Base-by-base conservation (phyloP, 2,888 invertebrate species). In the Merodon equestris region DNA sequence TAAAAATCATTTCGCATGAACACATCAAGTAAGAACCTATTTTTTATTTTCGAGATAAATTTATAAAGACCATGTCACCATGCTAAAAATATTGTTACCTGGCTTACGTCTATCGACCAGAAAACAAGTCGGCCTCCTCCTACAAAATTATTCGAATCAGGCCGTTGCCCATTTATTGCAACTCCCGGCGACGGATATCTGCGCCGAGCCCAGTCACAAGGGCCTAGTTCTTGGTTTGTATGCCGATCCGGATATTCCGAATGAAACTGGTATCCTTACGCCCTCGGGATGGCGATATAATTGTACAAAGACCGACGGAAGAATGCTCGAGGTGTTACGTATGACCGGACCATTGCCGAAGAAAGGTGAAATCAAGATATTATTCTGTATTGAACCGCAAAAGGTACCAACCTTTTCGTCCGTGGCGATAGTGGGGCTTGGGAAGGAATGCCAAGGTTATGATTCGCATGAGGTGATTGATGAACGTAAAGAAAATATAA, bases 381-480 rank as follows among this genome's bases (percentile, higher is more conserved):
- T 93, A 84, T 94, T 91, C 84, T 92, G 92, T 71, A 84, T 94
- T 10, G 93, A 93, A 81, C 89, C 90, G 0, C 82, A 84, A 0
- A 84, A 83, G 0, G 66, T 84, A 0, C 85, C 85, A 0, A 85
- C 83, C 27, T 94, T 91, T 84, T 91, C 91, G 1, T 92, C 90
- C 50, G 92, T 95, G 0, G 93, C 93, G 9, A 91, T 95, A 3
- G 92, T 93, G 5, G 94, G 94, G n/a, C 88, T 95, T 12, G 95
- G 95, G 0, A 90, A 90, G 40, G 91, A 92, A 84, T 93, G 93
- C 83, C 90, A 91, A 54, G 91, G 92, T 0, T 94, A 91, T 83
- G 92, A 93, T 86, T 89, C 90, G 5, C 88, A 90, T 57, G 95
- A 96, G 86, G 91, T 92, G 83, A 86, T 94, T 60, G 93, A 95